These are phyloP conservation scores for Netelia inedita DNA, from an alignment of 2,888 invertebrate genomes.

Conservation along the genomic window DNA sequence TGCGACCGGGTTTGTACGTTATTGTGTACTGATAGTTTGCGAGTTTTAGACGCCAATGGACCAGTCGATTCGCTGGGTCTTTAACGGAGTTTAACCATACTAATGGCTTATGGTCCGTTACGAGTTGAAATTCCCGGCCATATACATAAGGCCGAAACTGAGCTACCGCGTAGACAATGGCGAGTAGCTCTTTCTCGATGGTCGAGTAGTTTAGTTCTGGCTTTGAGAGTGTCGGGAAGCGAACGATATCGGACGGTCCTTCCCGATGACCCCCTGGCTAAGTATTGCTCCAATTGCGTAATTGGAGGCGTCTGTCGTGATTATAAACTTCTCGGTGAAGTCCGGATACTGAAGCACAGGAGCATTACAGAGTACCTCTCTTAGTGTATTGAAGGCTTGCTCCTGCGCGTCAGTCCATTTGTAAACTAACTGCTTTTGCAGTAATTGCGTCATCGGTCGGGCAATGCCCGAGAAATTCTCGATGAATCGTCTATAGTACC, in stretches of 20 bases:
- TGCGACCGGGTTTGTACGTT: constrained; percentile 56
- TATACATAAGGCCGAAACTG: constrained; percentile 60
- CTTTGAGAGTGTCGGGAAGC: constrained; percentile 47
- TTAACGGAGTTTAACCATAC: constrained; percentile 50
- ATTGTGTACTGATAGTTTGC: constrained; percentile 62
- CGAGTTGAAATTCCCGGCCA: constrained; percentile 46
- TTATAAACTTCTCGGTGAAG: constrained; percentile 55
- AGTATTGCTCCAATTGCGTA: constrained; percentile 52
- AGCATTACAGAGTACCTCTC: no score
- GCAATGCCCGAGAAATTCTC: no score
- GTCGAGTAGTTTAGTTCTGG: constrained; percentile 58
- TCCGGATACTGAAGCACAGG: constrained; percentile 65
- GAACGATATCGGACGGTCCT: constrained; percentile 59
- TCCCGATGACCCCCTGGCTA: constrained; percentile 45
- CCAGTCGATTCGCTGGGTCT: constrained; percentile 52
- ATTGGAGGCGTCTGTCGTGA: constrained; percentile 65
- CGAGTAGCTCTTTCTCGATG: constrained; percentile 60
- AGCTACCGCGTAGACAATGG: constrained; percentile 42
- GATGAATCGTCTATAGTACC: no score
- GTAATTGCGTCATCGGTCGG: no score
- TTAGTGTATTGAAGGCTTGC: no score
- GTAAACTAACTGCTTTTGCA: no score
- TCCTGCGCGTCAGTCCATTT: no score
- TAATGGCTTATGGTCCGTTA: constrained; percentile 67
- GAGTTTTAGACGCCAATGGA: constrained; percentile 54